Percentiles rank a stretch among this genome's conserved stretches.
Evolutionary conservation across 2,113 vertebrate species (phyloP).

Genomic region (Progne subis): DNA sequence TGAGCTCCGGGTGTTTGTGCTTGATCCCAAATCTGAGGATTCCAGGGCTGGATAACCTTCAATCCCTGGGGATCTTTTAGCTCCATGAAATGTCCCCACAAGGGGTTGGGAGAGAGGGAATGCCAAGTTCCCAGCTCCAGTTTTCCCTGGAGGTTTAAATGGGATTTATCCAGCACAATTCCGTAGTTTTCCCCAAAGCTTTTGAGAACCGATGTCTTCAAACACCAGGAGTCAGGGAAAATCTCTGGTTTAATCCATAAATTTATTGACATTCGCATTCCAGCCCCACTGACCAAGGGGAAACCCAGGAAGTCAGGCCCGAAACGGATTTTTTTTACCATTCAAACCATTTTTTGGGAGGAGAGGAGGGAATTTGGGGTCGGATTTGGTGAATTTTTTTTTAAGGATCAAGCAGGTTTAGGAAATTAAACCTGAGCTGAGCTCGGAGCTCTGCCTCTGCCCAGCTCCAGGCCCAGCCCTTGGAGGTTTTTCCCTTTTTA

Average conservation of each 20-base stretch:
- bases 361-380: accelerated
- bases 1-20: neutral
- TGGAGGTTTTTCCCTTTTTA: neutral
- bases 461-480: neutral
- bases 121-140: neutral
- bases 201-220: neutral
- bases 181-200: neutral
- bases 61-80: neutral
- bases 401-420: neutral
- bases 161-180: neutral
- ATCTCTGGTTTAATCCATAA: neutral
- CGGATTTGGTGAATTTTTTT: neutral
- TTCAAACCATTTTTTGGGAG: neutral
- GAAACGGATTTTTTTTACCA: neutral
- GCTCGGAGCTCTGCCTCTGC: neutral
- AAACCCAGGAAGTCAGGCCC: neutral
- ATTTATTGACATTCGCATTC: neutral
- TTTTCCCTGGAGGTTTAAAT: neutral
- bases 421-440: neutral
- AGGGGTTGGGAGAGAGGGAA: neutral
- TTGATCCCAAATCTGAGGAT: neutral
- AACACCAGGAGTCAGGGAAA: neutral
- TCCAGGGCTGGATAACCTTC: neutral
- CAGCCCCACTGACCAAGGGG: neutral
- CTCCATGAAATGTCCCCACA: neutral